Evolutionary conservation across 2,113 vertebrate species (phyloP).

Genomic region (Setophaga kirtlandii): DNA sequence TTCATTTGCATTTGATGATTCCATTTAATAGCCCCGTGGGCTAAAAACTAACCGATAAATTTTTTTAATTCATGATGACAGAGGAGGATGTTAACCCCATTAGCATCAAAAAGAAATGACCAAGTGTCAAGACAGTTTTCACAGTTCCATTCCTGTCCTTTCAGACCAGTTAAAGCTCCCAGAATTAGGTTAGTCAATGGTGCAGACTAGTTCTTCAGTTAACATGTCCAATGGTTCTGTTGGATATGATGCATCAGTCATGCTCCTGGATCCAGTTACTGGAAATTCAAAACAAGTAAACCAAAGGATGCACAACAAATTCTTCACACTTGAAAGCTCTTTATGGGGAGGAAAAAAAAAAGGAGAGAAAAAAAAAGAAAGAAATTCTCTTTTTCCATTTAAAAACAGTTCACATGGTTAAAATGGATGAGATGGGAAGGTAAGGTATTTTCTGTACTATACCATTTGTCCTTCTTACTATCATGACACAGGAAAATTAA

Average conservation of each 20-base stretch:
- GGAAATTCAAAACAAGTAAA: neutral
- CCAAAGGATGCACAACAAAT: neutral
- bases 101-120: constrained; percentile 53
- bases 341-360: neutral
- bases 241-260: neutral
- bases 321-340: neutral
- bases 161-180: constrained; percentile 2
- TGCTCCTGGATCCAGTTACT: neutral
- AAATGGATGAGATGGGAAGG: neutral
- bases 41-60: neutral
- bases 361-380: too few relatives aligned
- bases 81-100: constrained; percentile 33
- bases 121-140: constrained; percentile 51
- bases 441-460: neutral
- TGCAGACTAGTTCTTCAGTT: constrained; percentile 10
- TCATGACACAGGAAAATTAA: neutral
- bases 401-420: neutral
- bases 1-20: constrained; percentile 15
- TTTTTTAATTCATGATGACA: constrained; percentile 48
- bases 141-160: constrained; percentile 35
- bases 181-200: constrained; percentile 27
- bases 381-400: neutral
- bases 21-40: constrained; percentile 12
- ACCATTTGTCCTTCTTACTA: neutral
- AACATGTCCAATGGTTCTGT: neutral